Conservation (phyloP, 2,113 vertebrate species). For the Daphoenositta chrysoptera region DNA sequence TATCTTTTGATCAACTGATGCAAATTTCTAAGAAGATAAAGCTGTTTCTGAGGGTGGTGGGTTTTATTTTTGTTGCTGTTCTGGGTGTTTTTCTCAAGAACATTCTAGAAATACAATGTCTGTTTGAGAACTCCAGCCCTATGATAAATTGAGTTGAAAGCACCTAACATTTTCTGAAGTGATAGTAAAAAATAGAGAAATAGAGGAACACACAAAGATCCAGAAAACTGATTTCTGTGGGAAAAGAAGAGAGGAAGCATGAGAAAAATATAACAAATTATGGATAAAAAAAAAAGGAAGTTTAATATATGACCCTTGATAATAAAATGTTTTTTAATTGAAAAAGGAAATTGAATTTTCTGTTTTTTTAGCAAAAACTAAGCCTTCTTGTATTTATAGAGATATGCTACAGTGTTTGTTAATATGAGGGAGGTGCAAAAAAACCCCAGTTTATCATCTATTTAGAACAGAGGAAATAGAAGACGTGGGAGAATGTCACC, state of each 20-base stretch:
- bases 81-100: background rate
- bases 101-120: background rate
- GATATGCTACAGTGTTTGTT: background rate
- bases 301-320: background rate
- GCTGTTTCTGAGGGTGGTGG: accelerated
- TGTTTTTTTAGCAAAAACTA: background rate
- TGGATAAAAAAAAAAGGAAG: background rate
- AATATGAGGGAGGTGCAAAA: background rate
- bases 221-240: background rate
- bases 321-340: background rate
- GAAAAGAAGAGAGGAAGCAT: background rate
- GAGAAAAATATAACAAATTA: background rate
- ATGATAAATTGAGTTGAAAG: background rate
- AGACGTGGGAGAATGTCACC: background rate
- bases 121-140: background rate
- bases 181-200: background rate
- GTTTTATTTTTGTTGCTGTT: background rate
- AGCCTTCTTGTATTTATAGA: background rate
- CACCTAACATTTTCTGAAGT: background rate
- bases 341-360: background rate
- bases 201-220: background rate
- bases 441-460: background rate
- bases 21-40: background rate
- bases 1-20: background rate
- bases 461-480: background rate